Evolutionary conservation across 1,140 invertebrate species (phyloP), one percentile per base, ranked within the genome.

Genomic region (Dreissena rostriformis): DNA sequence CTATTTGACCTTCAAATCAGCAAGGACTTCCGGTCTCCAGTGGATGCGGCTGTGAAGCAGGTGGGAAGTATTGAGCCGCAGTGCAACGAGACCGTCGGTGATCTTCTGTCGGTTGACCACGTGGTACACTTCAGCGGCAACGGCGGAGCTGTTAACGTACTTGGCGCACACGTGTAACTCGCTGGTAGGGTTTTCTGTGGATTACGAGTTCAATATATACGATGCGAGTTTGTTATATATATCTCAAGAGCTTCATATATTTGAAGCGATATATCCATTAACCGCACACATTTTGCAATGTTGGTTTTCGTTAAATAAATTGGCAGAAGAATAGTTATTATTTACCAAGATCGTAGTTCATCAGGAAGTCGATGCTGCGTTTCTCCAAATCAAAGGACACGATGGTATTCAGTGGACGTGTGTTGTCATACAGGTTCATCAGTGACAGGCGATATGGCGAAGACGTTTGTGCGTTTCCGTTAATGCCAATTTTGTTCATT

Each of bases 51-150:
- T 97, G 0, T 97, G 97, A 11, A 98, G 94, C 0, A 98, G 94
- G 57, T 96, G 94, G 0, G 97, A 97, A 90, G 97, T 97, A 93
- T 98, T 98, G 75, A 98, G 94, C 52, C 96, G 95, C 57, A 97
- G 93, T 89, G 96, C 97, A 39, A 97, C 52, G 5, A 90, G 61
- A 7, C 83, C 88, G 22, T 94, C 93, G 14, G 85, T 80, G 10
- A 90, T 87, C 24, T 74, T 77, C 24, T 85, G 72, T 68, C 87
- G 88, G 52, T 84, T 76, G 10, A 90, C 84, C n/a, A 89, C 87
- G 22, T 90, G 85, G 71, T 86, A 87, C 14, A 87, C 51, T 26
- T 89, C 88, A 29, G 80, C 82, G 19, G 65, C 67, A 28, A 90
- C 24, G 22, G 88, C 87, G 24, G 83, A 86, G 66, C 68, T 84